A percentile compares a stretch with the other conserved stretches of the same genome.
phyloP scores from a whole-genome alignment of 2,888 invertebrate species.

The Drosophila yooni region DNA sequence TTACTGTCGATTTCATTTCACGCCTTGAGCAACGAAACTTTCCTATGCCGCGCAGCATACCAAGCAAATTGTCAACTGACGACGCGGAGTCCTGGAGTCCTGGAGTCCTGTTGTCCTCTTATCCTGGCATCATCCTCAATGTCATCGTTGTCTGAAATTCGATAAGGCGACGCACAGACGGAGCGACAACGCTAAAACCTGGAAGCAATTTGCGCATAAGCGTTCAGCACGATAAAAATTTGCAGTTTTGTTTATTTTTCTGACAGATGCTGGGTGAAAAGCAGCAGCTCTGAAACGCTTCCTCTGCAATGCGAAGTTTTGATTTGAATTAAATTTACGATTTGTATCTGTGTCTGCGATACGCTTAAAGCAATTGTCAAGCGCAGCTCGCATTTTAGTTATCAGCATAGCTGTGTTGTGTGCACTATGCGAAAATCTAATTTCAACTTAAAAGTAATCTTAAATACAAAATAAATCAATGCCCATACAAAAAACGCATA shows the following conservation, averaged over 20 bases:
- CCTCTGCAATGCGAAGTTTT: slow-evolving; percentile 44
- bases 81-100: slow-evolving; percentile 16
- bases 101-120: slow-evolving; percentile 24
- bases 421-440: neutral
- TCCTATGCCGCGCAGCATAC: slow-evolving; percentile 53
- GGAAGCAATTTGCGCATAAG: slow-evolving; percentile 81
- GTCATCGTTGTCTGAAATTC: slow-evolving; percentile 64
- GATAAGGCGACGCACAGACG: slow-evolving; percentile 63
- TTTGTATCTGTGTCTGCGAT: slow-evolving; percentile 45
- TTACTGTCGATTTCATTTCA: slow-evolving; percentile 79
- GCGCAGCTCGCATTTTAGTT: slow-evolving; percentile 10
- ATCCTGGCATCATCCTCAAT: slow-evolving; percentile 43
- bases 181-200: slow-evolving; percentile 64
- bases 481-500: neutral
- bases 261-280: slow-evolving; percentile 70
- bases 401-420: neutral
- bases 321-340: slow-evolving; percentile 70
- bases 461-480: neutral
- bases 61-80: slow-evolving; percentile 51
- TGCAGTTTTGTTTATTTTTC: slow-evolving; percentile 81
- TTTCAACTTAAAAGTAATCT: neutral
- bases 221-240: slow-evolving; percentile 80
- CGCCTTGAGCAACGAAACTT: slow-evolving; percentile 77
- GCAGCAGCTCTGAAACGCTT: slow-evolving; percentile 45
- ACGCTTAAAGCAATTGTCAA: slow-evolving; percentile 46